A percentile compares a stretch with the other conserved stretches of the same genome.
Evolutionary conservation across 1,140 invertebrate genomes (phyloP).

Genomic region (Pseudomyrmex sp.): DNA sequence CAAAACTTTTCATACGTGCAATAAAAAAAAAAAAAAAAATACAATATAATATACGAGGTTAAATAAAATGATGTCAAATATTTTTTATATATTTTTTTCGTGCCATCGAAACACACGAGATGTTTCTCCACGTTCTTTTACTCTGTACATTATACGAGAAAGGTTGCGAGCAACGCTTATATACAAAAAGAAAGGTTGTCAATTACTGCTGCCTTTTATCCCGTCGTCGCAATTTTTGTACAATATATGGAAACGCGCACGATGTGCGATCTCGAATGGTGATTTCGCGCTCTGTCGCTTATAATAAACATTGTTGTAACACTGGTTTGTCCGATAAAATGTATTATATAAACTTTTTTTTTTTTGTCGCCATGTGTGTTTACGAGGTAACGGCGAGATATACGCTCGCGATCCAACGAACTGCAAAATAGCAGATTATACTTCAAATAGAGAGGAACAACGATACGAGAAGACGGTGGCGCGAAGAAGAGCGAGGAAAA

Average conservation of each 20-base stretch:
- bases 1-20: too few species aligned
- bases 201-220: slow-evolving; percentile 34
- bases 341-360: too few species aligned
- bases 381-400: not conserved
- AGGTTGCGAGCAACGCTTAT: not conserved
- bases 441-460: slow-evolving; percentile 9
- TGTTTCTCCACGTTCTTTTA: too few species aligned
- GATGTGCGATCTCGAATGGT: not conserved
- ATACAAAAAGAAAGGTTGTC: not conserved
- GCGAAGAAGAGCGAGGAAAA: not conserved
- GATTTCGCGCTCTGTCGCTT: slow-evolving; percentile 8
- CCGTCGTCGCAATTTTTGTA: not conserved
- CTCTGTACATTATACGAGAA: not conserved
- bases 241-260: slow-evolving; percentile 9
- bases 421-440: slow-evolving; percentile 21
- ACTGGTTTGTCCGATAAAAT: too few species aligned
- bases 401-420: slow-evolving; percentile 19
- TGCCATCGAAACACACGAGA: too few species aligned
- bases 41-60: too few species aligned
- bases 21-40: too few species aligned
- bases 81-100: too few species aligned
- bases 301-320: slow-evolving; percentile 8
- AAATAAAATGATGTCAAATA: too few species aligned
- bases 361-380: not conserved
- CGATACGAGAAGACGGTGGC: not conserved